A percentile compares a stretch with the other conserved stretches of the same genome.
Evolutionary conservation across 1,140 invertebrate species (phyloP).

Genomic region (Drosophila sp.): DNA sequence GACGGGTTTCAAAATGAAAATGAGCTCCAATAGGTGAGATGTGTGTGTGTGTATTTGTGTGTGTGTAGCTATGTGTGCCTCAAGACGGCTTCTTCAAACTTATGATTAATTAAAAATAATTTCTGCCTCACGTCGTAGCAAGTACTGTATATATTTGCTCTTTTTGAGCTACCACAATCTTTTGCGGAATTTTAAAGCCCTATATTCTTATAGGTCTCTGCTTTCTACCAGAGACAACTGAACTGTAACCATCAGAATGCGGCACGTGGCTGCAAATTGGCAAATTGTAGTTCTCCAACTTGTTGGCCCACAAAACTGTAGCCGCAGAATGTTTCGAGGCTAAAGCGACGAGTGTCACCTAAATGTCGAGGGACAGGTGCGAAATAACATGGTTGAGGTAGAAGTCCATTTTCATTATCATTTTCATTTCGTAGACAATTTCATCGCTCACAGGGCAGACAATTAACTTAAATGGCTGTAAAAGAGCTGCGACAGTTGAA

Average conservation of each 20-base stretch:
- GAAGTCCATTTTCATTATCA: conserved; percentile 23
- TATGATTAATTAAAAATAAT: conserved; percentile 79
- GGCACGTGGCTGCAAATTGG: conserved; percentile 41
- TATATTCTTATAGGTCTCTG: no score
- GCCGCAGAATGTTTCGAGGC: conserved; percentile 18
- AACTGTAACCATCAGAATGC: conserved; percentile 20
- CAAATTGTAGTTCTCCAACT: conserved; percentile 39
- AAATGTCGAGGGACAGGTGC: conserved; percentile 18
- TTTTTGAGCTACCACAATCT: conserved; percentile 14
- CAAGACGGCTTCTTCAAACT: conserved; percentile 62
- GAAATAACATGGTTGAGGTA: conserved; percentile 7
- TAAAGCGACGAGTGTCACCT: not conserved
- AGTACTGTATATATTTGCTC: conserved; percentile 3
- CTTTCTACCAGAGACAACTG: no score
- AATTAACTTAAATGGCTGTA: conserved; percentile 79
- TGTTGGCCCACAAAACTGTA: conserved; percentile 27
- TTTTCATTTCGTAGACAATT: conserved; percentile 42
- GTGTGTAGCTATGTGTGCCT: conserved; percentile 29
- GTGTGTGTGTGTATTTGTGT: conserved; percentile 32
- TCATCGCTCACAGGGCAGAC: conserved; percentile 43
- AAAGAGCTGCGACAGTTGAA: conserved; percentile 70
- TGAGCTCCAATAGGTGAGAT: conserved; percentile 38
- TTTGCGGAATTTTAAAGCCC: conserved; percentile 8
- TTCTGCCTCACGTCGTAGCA: conserved; percentile 15
- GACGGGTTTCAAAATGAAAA: conserved; percentile 38